Evolutionary conservation across 2,797 vertebrate species (phyloP), one percentile per base, ranked within the genome.

Genomic region (Lagodon rhomboides): DNA sequence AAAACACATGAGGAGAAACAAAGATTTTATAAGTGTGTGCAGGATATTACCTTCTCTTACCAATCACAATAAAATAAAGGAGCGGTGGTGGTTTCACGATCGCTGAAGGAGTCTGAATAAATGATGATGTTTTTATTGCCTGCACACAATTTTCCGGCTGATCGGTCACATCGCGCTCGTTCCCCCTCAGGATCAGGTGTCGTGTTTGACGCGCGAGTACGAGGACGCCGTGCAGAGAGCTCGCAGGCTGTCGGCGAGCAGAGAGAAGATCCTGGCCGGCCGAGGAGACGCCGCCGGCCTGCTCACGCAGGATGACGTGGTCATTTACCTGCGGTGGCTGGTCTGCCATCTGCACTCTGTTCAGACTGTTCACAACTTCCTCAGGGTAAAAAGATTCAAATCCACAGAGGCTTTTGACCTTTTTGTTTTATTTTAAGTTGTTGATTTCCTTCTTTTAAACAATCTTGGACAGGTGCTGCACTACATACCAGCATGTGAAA

Each of bases 281-380:
- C 89, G 87, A 69, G 94, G 82, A 77, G 94, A 84, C 78, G 60
- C 76, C 0, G 25, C 87, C 30, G 79, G 71, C 67, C 72, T 89
- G 68, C 88, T 95, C 74, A 94, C 87, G 2, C 84, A 72, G 80
- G 95, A 96, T 50, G 95, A 96, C 34, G 80, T 95, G 77, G 47
- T 89, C 50, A 93, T 97, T 82, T 95, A 96, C 55, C 93, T 91
- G 8, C 89, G 75, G 50, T 95, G 95, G 93, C 82, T 96, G 60
- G 68, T 95, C 79, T 96, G 94, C 72, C 94, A 96, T 43, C 77
- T 97, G 22, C 92, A 93, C 58, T 95, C 94, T 25, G 80, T 95
- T 38, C 91, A 91, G 59, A 87, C 79, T 13, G 68, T 96, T 77
- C 93, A 95, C 73, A 79, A 0, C 84, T 96, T 96, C 82, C 83